Evolutionary conservation across 35 echinoderm and acorn worm species (phyloP).

Genomic region (Eucidaris tribuloides): DNA sequence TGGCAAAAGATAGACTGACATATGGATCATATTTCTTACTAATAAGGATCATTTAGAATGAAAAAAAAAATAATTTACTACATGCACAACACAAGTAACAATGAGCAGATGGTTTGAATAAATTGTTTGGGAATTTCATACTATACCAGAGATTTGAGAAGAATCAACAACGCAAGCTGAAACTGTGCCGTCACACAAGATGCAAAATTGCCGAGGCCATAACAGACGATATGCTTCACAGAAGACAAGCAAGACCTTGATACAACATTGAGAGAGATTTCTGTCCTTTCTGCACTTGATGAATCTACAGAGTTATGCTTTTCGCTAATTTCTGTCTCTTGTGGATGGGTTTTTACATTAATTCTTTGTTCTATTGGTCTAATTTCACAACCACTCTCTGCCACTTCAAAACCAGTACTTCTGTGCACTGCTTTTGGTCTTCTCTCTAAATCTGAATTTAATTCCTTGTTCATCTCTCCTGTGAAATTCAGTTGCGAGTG

Average conservation of each 20-base stretch:
- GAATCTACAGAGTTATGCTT: background rate
- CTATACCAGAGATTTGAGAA: slow-evolving; percentile 56
- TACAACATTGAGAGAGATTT: background rate
- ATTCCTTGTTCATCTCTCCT: no score
- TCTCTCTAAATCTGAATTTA: no score
- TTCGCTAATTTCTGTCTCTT: background rate
- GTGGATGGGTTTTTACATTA: background rate
- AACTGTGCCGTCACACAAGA: slow-evolving; percentile 71
- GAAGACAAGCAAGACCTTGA: background rate
- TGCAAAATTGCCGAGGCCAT: slow-evolving; percentile 91
- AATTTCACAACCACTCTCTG: no score
- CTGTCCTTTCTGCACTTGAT: background rate
- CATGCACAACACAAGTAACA: background rate
- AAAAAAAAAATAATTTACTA: background rate
- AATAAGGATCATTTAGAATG: background rate
- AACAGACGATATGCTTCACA: slow-evolving; percentile 70
- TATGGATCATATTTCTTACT: background rate
- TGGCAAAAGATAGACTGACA: background rate
- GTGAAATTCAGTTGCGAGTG: no score
- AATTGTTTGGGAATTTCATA: background rate
- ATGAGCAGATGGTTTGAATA: background rate
- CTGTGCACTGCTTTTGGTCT: no score
- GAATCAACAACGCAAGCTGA: slow-evolving; percentile 76
- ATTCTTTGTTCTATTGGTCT: no score
- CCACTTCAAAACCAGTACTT: no score